Conservation (phyloP, 2,797 vertebrate species). For the Thripadectes ignobilis region DNA sequence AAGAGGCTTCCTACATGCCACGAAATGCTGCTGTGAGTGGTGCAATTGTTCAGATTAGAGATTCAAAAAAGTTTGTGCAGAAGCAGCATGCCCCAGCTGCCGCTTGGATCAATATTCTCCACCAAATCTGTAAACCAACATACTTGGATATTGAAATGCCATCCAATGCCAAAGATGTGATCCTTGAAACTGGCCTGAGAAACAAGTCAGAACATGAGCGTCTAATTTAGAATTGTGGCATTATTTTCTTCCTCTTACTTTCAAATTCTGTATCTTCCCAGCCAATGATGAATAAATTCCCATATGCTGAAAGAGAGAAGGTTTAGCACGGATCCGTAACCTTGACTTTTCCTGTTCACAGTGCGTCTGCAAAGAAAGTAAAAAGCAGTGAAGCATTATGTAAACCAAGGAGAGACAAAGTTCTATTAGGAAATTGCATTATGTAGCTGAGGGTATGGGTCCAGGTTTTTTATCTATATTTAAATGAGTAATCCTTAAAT, state of each 20-base stretch:
- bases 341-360: conserved; percentile 79
- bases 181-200: not conserved
- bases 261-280: conserved; percentile 83
- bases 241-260: conserved; percentile 75
- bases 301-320: conserved; percentile 91
- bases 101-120: not conserved
- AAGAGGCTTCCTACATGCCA: not conserved
- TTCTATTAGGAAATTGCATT: not conserved
- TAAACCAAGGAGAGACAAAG: not conserved
- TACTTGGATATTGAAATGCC: not conserved
- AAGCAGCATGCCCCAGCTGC: not conserved
- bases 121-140: not conserved
- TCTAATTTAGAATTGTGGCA: not conserved
- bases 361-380: conserved; percentile 65
- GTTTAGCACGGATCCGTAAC: conserved; percentile 78
- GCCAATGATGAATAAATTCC: conserved; percentile 85
- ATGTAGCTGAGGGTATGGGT: not conserved
- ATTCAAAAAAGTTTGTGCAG: not conserved
- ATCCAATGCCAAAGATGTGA: not conserved
- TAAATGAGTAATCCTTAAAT: not conserved
- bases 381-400: not conserved
- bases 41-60: not conserved
- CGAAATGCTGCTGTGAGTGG: not conserved
- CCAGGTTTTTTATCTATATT: not conserved
- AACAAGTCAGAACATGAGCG: not conserved